These are phyloP conservation scores for Dendrolimus houi DNA, from an alignment of 2,888 invertebrate species.

Conservation along the genomic window DNA sequence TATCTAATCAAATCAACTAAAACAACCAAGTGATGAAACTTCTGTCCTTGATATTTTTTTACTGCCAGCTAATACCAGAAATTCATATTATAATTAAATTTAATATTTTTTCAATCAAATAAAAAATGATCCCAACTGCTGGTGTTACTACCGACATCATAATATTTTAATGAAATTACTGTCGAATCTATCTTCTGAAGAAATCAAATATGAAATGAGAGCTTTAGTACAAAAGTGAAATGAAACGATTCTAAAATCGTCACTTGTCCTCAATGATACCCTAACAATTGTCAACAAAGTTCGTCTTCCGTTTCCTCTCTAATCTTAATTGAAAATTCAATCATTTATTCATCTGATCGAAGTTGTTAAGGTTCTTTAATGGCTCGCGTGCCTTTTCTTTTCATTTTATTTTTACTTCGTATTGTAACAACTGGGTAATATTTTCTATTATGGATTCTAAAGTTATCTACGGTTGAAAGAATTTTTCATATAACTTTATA, in stretches of 20 bases:
- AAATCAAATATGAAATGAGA: not conserved
- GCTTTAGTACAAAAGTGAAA: not conserved
- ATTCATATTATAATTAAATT: too few relatives aligned
- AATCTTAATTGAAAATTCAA: slow-evolving; percentile 73
- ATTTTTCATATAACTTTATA: not conserved
- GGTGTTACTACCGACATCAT: too few relatives aligned
- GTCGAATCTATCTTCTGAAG: not conserved
- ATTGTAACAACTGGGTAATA: slow-evolving; percentile 52
- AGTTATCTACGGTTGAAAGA: slow-evolving; percentile 2
- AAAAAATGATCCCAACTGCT: too few relatives aligned
- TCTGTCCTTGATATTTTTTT: too few relatives aligned
- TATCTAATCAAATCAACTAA: too few relatives aligned
- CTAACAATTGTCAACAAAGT: slow-evolving; percentile 54
- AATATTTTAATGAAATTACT: too few relatives aligned
- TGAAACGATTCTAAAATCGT: not conserved
- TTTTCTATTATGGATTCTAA: slow-evolving; percentile 26
- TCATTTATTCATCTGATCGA: slow-evolving; percentile 69
- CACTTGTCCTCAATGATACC: not conserved
- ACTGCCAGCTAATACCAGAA: too few relatives aligned
- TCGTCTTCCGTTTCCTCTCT: slow-evolving; percentile 39
- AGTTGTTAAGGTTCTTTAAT: slow-evolving; percentile 62
- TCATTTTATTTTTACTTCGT: slow-evolving; percentile 50
- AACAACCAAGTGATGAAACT: too few relatives aligned
- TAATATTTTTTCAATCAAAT: too few relatives aligned
- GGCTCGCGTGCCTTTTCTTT: slow-evolving; percentile 50